Percentiles rank a stretch among this genome's conserved stretches.
Conservation (phyloP, 2,113 vertebrate genomes). For the Mus musculus region DNA sequence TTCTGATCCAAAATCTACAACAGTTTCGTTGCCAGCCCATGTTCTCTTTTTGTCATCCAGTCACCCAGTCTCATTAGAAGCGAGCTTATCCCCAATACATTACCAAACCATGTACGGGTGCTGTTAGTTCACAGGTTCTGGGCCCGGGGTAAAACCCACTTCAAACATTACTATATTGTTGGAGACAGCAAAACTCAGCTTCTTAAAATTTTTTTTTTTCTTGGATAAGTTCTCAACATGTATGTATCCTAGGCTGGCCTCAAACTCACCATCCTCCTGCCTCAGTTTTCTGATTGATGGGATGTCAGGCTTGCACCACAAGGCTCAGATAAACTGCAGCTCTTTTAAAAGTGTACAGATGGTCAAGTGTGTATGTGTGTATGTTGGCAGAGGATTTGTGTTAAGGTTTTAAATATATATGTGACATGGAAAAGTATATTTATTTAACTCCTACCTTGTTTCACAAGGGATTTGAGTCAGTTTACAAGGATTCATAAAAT, state of each 20-base stretch:
- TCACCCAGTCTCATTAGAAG: conserved; percentile 19
- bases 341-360: conserved; percentile 45
- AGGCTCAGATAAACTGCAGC: background rate
- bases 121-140: background rate
- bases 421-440: conserved; percentile 24
- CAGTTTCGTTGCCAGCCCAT: background rate
- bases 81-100: background rate
- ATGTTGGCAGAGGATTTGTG: conserved; percentile 50
- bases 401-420: conserved; percentile 56
- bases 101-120: background rate
- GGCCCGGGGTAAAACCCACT: conserved; percentile 24
- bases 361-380: conserved; percentile 18
- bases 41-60: background rate
- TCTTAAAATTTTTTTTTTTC: background rate
- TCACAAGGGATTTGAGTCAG: conserved; percentile 24
- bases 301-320: background rate
- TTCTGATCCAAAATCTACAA: conserved; percentile 15
- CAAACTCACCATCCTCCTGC: background rate
- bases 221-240: background rate
- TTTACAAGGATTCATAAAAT: conserved; percentile 46
- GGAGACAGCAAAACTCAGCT: background rate
- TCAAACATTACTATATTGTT: conserved; percentile 42
- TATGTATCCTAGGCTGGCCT: background rate
- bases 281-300: background rate
- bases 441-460: conserved; percentile 41